Conservation (phyloP, 2,797 vertebrate genomes). For the Macrochelys suwanniensis region DNA sequence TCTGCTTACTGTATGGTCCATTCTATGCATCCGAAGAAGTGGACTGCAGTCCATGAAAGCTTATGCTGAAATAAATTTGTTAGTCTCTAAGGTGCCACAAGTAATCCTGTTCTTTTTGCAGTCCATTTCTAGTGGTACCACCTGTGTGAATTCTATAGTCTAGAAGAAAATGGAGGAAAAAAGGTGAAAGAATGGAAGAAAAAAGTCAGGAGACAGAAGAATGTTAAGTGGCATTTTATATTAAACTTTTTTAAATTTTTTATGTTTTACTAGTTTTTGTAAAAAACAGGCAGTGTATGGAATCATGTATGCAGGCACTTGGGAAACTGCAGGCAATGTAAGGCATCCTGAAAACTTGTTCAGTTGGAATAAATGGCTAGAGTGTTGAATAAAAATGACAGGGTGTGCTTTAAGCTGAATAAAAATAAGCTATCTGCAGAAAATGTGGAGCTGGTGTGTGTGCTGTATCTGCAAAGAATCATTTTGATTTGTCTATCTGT, state of each 20-base stretch:
- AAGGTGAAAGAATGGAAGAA: neutral
- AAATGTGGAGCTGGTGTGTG: constrained; percentile 69
- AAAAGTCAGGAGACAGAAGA: neutral
- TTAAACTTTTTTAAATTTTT: neutral
- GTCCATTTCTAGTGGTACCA: neutral
- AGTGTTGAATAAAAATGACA: constrained; percentile 75
- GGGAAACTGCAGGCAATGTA: constrained; percentile 39
- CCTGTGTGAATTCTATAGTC: neutral
- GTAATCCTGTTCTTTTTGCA: no score
- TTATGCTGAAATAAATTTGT: no score
- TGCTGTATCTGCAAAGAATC: constrained; percentile 71
- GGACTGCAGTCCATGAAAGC: no score
- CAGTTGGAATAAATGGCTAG: constrained; percentile 25
- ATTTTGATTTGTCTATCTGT: constrained; percentile 80
- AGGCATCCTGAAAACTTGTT: constrained; percentile 68
- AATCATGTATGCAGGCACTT: constrained; percentile 34
- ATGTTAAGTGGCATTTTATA: neutral
- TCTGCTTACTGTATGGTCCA: no score
- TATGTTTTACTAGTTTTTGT: neutral
- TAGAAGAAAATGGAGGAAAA: neutral
- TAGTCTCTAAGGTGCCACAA: no score
- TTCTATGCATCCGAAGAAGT: no score
- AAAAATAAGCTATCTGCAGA: constrained; percentile 75
- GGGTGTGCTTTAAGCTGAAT: constrained; percentile 68
- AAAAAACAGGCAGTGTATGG: neutral